Base-by-base conservation (phyloP, 2,888 invertebrate genomes). In the Plutella xylostella region DNA sequence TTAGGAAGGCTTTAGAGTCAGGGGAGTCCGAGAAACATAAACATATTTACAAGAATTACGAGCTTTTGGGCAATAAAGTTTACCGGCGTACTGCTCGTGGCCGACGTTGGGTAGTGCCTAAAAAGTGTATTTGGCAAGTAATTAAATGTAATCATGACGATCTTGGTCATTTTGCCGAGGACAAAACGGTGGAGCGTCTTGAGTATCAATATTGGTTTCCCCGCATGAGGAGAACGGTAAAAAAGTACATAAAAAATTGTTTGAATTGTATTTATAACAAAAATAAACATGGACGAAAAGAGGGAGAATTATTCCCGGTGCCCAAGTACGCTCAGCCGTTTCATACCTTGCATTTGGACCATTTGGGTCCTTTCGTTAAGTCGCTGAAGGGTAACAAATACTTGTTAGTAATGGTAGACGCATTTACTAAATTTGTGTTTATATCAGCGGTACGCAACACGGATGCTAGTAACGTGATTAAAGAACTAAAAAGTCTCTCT, bases 21-120 rank as follows among this genome's bases (percentile, higher is more conserved):
- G 45, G 45, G 2, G 43, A 49, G 5, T 38, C 46, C 33, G 45
- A 49, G 1, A 2, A n/a, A 3, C 28, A 48, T 25, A 43, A 43
- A 21, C 5, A 44, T 17, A 30, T 44, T 12, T 47, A 47, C 38
- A 21, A 45, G 2, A n/a, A n/a, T n/a, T n/a, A n/a, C n/a, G n/a
- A n/a, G n/a, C n/a, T n/a, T n/a, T n/a, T n/a, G n/a, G n/a, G n/a
- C n/a, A n/a, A n/a, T n/a, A n/a, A n/a, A n/a, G n/a, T n/a, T n/a
- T n/a, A n/a, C n/a, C n/a, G n/a, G n/a, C n/a, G n/a, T n/a, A n/a
- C n/a, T n/a, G n/a, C n/a, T n/a, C n/a, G n/a, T n/a, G n/a, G n/a
- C n/a, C n/a, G n/a, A n/a, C n/a, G n/a, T n/a, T n/a, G n/a, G n/a
- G n/a, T n/a, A n/a, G n/a, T n/a, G n/a, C n/a, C 15, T 35, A 9